Evolutionary conservation across 1,140 invertebrate genomes (phyloP), one percentile per base, ranked within the genome.

Genomic region (Drosophila parvula): DNA sequence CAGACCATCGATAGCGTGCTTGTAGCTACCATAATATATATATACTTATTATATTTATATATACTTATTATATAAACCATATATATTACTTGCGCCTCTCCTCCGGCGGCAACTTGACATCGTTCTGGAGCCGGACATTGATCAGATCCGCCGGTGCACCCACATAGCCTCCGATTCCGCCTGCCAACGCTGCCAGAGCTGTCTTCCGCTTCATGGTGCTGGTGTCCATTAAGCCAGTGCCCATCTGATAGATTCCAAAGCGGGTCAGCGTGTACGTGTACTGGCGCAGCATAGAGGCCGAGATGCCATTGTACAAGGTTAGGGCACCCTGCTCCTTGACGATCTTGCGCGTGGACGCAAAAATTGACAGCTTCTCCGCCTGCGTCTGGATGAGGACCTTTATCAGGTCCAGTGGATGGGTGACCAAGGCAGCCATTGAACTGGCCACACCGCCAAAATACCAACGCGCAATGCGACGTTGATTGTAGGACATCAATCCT

Each of bases 321-420:
- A 93, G 0, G 95, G 95, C 40, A 96, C 84, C 83, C 28, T 89
- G 76, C 10, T 88, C 80, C 0, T n/a, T 22, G 1, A 83, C 4
- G 18, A 88, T 80, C 5, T 71, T 78, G 4, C 5, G 16, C 1
- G 69, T 48, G 0, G 48, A 68, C 1, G 16, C 11, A 0, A 38
- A 0, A 5, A 83, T 6, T 0, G 84, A 71, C 2, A 88, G 74
- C 91, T 96, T 97, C 86, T 96, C 96, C 92, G 98, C 97, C 92
- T 99, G 97, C 1, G 99, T 99, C 93, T 99, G 99, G 69, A 99
- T 94, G 92, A 99, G 97, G 4, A 99, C 98, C 94, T 99, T 99
- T 10, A 99, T 92, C 50, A 99, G 94, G 94, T 99, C 99, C 32
- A 99, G 93, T 1, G 99, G 99, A 95, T 99, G 99, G 6, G 99